Conservation (phyloP, 2,797 vertebrate genomes). For the Euphonia xanthogaster region DNA sequence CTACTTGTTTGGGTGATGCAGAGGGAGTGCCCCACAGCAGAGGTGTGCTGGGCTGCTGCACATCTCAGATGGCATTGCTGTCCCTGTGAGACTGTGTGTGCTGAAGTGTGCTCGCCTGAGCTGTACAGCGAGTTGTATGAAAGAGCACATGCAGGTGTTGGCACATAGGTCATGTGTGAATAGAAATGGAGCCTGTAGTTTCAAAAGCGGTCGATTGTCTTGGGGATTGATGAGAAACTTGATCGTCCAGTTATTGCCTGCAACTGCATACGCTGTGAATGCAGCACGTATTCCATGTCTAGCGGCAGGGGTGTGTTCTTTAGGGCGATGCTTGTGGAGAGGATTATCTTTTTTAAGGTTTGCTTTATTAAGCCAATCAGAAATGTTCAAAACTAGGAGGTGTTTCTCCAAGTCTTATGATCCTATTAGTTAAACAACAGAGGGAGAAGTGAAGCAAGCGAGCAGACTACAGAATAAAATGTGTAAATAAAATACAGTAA, state of each 20-base stretch:
- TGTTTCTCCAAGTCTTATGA: slow-evolving; percentile 29
- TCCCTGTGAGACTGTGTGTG: fast-evolving
- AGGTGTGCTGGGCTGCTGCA: fast-evolving
- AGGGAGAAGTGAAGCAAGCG: slow-evolving; percentile 1
- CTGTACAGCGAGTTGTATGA: background rate
- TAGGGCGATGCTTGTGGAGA: background rate
- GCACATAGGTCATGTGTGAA: background rate
- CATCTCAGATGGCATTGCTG: fast-evolving
- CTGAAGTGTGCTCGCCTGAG: background rate
- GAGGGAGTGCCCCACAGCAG: background rate
- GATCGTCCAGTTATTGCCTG: slow-evolving; percentile 40
- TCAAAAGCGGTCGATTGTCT: slow-evolving; percentile 27
- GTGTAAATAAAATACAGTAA: slow-evolving; percentile 31
- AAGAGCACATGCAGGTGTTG: background rate
- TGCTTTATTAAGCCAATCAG: slow-evolving; percentile 48
- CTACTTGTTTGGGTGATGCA: background rate
- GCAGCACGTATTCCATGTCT: background rate
- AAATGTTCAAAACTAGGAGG: slow-evolving; percentile 21
- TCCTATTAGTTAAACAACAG: slow-evolving; percentile 43
- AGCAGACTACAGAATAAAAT: background rate
- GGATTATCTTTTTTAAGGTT: slow-evolving; percentile 32
- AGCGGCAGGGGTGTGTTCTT: background rate
- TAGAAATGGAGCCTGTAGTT: background rate
- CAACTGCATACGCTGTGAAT: background rate
- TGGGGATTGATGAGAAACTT: slow-evolving; percentile 49